Base-by-base conservation (phyloP, 2,113 vertebrate genomes). In the Cynopterus brachyotis region DNA sequence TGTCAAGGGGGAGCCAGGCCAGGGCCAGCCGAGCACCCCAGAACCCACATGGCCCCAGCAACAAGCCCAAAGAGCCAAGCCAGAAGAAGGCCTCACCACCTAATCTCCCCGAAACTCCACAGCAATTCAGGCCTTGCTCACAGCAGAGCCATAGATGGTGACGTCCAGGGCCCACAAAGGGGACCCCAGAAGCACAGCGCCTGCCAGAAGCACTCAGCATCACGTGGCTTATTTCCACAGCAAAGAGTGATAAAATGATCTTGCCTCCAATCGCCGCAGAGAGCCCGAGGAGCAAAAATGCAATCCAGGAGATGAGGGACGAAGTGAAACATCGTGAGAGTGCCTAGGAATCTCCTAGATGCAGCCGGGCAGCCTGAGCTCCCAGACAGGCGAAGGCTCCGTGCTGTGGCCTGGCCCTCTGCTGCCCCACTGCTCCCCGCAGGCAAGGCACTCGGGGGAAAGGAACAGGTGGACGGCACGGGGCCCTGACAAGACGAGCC, bases 231-330 rank as follows among this genome's bases (percentile, higher is more conserved):
- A 47, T 4, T 15, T 91, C 16, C 66, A 47, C 0, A n/a, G 47
- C 50, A 10, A 79, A 87, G 64, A 59, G 28, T 53, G 19, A 9
- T 4, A 26, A 26, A 26, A 57, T 28, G 4, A n/a, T 67, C 97
- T 98, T 96, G 97, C 96, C 96, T 97, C 76, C 7, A 45, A 37
- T 93, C 60, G 2, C 72, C 0, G 35, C 92, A 81, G 90, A 75
- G 35, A 4, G 57, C 81, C 90, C 94, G 91, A 4, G 94, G 53
- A 35, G 90, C 89, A 89, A 96, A 78, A 40, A 96, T 3, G 5
- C n/a, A 40, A 17, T 53, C 93, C 96, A 93, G 83, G 96, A 98
- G 95, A 62, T 85, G 96, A 62, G 79, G 86, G 32, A 91, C 15
- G 24, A 81, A 73, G 53, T 5, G 47, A 82, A 91, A 96, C 97